Base-by-base conservation (phyloP, 2,888 invertebrate genomes). In the Thera obeliscata region DNA sequence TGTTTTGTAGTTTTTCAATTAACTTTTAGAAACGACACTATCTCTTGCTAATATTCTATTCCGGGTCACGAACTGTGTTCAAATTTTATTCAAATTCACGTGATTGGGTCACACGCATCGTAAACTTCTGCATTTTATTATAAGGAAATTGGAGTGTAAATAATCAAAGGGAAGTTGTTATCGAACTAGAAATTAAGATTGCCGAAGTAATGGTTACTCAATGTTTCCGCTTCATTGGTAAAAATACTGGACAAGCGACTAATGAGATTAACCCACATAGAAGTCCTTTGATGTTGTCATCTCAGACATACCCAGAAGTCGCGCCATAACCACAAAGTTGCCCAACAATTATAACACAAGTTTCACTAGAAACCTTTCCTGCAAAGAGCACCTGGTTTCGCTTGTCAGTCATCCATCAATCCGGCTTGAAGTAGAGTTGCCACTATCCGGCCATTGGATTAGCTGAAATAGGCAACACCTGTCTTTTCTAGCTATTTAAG, bases 331-430 rank as follows among this genome's bases (percentile, higher is more conserved):
- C n/a, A 67, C 64, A 52, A 58, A 50, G 56, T 70, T 72, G 62
- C 70, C 69, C 76, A 78, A 81, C 78, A 79, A 82, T 84, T 79
- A 82, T 76, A 76, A 74, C 78, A 79, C 78, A 78, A 82, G 82
- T 87, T 87, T 86, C 84, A 83, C 83, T 85, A 85, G 86, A 86
- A 86, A 85, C 83, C 83, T 81, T 82, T 78, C 77, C 78, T 77
- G 76, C 65, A 74, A 74, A 73, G 74, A 80, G 70, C 86, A 86
- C 85, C 87, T 85, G 84, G 87, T 83, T 81, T 82, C 78, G 84
- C 81, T 77, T 86, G 88, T 87, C 88, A 82, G 76, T 70, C 79
- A 76, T 90, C 84, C 81, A 91, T 91, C 91, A 90, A 89, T 90
- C 89, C 83, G 75, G 70, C 77, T 79, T 76, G 78, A 80, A 82